phyloP scores from a whole-genome alignment of 2,113 vertebrate species.

The Cinclus mexicanus region DNA sequence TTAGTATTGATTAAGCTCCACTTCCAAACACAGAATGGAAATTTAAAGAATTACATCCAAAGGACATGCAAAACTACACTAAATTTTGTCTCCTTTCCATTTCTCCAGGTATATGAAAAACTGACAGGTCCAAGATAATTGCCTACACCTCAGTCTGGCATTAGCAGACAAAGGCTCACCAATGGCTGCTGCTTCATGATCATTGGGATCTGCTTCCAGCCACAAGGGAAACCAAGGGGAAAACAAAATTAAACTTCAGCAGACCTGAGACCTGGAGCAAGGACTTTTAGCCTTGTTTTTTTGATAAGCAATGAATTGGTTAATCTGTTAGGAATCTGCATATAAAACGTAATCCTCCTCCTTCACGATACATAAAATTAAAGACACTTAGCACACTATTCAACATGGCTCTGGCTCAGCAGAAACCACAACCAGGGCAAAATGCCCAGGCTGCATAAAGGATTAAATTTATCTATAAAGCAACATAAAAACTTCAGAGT shows the following conservation, averaged over 20 bases:
- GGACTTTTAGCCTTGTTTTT: background rate
- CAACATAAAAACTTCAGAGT: background rate
- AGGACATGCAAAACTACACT: background rate
- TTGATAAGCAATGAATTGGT: background rate
- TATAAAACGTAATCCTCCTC: background rate
- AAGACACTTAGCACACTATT: background rate
- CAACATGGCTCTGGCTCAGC: background rate
- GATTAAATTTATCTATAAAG: background rate
- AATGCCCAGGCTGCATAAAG: background rate
- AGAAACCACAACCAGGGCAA: background rate
- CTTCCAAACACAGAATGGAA: background rate
- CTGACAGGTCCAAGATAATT: background rate
- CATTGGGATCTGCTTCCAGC: background rate
- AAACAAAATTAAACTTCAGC: background rate
- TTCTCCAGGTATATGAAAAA: background rate
- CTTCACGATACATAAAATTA: background rate
- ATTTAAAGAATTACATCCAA: background rate
- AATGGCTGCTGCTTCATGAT: background rate
- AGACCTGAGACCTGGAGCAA: background rate
- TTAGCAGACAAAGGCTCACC: accelerated
- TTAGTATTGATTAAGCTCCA: background rate
- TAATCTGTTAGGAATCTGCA: background rate
- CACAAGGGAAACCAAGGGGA: background rate
- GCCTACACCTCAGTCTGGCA: background rate
- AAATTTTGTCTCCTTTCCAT: background rate